A percentile compares a stretch with the other conserved stretches of the same genome.
Evolutionary conservation across 2,888 invertebrate species (phyloP).

Genomic region (Liopterus haemorrhoidalis): DNA sequence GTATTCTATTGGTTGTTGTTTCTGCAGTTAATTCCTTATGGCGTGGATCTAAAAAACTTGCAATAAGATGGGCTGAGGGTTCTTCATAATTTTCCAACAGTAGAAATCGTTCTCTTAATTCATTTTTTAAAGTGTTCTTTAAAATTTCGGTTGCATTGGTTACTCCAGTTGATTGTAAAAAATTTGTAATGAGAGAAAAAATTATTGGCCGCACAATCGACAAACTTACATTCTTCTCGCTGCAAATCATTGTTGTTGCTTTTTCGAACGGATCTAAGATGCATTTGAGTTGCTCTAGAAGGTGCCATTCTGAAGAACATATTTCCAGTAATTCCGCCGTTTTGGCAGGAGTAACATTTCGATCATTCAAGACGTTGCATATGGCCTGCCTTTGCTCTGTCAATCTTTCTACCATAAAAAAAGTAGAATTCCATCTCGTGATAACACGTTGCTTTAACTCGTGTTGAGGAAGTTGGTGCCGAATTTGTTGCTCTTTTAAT

Average conservation of each 20-base stretch:
- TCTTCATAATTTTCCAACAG: too few relatives aligned
- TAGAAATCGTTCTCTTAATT: too few relatives aligned
- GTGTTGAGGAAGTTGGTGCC: constrained; percentile 20
- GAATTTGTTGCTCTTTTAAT: constrained; percentile 21
- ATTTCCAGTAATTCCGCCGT: constrained; percentile 17
- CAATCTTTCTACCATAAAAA: constrained; percentile 28
- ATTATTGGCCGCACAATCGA: constrained; percentile 22
- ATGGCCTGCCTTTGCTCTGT: constrained; percentile 29
- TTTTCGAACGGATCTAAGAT: constrained; percentile 26
- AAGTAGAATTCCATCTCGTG: constrained; percentile 30
- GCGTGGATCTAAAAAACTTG: too few relatives aligned
- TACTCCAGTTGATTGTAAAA: constrained; percentile 14
- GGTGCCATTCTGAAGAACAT: constrained; percentile 24
- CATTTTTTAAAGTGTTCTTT: too few relatives aligned
- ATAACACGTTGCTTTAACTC: constrained; percentile 24
- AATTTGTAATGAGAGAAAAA: constrained; percentile 13
- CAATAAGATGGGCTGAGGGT: too few relatives aligned
- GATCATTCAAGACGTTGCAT: constrained; percentile 24
- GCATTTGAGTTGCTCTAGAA: constrained; percentile 21
- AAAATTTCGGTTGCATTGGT: too few relatives aligned
- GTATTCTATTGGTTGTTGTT: too few relatives aligned
- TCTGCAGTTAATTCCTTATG: too few relatives aligned
- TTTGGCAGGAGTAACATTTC: constrained; percentile 17
- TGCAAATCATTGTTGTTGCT: constrained; percentile 24
- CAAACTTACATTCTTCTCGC: constrained; percentile 19